phyloP scores from a whole-genome alignment of 2,797 vertebrate species.

The Alca torda region DNA sequence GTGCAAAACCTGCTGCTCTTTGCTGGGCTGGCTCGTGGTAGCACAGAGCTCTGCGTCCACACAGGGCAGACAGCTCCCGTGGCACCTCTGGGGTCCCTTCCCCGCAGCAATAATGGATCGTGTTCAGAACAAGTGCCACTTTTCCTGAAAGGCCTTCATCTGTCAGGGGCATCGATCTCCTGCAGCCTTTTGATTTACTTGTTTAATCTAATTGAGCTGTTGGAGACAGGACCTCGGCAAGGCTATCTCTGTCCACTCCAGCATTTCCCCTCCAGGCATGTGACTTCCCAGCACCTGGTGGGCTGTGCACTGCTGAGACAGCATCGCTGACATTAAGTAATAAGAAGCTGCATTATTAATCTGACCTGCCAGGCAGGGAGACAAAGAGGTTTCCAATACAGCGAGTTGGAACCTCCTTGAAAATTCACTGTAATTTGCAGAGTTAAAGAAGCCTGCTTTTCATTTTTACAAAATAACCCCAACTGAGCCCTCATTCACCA shows the following conservation, averaged over 20 bases:
- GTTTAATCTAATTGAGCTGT: slow-evolving; percentile 11
- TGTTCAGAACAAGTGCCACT: background rate
- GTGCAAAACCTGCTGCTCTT: background rate
- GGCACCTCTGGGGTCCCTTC: background rate
- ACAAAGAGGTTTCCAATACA: background rate
- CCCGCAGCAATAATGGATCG: background rate
- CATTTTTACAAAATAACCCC: background rate
- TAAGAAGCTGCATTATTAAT: background rate
- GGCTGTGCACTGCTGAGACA: background rate
- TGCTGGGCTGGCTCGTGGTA: accelerated
- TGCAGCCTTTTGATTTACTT: slow-evolving; percentile 33
- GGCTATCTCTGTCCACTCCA: background rate
- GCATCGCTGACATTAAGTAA: background rate
- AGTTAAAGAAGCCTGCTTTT: background rate
- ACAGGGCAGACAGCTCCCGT: accelerated
- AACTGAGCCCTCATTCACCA: background rate
- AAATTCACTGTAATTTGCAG: background rate
- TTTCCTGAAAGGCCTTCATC: background rate
- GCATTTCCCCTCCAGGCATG: background rate
- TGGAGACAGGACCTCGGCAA: background rate
- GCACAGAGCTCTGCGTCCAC: background rate
- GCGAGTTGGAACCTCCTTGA: background rate
- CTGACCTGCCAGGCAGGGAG: background rate
- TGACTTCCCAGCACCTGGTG: background rate
- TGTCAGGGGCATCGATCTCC: slow-evolving; percentile 33